Evolutionary conservation across 2,797 vertebrate genomes (phyloP).

Genomic region (Syndactyla subalaris): DNA sequence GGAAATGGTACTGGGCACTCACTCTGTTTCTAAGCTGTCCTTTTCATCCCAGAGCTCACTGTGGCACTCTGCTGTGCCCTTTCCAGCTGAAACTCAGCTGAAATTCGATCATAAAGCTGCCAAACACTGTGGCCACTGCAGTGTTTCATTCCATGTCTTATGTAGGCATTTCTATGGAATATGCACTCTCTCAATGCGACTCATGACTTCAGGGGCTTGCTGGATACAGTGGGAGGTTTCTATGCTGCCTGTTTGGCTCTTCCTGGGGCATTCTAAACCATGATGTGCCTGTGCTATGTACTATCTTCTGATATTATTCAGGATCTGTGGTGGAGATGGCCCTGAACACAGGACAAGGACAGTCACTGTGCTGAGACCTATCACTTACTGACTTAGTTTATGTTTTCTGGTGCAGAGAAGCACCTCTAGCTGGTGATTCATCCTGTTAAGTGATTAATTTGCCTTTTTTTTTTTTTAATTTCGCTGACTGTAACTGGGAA

Average conservation of each 20-base stretch:
- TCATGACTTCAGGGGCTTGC: neutral
- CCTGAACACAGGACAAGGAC: neutral
- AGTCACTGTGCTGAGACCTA: neutral
- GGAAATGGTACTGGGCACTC: neutral
- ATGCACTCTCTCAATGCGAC: neutral
- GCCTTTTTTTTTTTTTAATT: neutral
- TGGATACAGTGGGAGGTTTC: neutral
- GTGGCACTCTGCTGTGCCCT: neutral
- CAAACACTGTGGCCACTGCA: neutral
- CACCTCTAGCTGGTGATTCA: neutral
- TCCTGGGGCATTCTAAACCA: neutral
- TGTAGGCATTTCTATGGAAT: neutral
- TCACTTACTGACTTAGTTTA: neutral
- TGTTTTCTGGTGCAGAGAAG: neutral
- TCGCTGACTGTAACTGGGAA: rapidly evolving
- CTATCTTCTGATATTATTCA: neutral
- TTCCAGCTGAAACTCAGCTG: neutral
- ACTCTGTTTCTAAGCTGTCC: neutral
- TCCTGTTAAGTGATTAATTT: neutral
- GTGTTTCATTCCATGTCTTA: neutral
- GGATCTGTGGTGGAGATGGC: neutral
- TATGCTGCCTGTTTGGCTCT: neutral
- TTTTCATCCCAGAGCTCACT: neutral
- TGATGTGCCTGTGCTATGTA: neutral
- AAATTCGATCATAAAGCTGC: neutral